phyloP scores from a whole-genome alignment of 2,888 invertebrate species.

The Lysandra bellargus region DNA sequence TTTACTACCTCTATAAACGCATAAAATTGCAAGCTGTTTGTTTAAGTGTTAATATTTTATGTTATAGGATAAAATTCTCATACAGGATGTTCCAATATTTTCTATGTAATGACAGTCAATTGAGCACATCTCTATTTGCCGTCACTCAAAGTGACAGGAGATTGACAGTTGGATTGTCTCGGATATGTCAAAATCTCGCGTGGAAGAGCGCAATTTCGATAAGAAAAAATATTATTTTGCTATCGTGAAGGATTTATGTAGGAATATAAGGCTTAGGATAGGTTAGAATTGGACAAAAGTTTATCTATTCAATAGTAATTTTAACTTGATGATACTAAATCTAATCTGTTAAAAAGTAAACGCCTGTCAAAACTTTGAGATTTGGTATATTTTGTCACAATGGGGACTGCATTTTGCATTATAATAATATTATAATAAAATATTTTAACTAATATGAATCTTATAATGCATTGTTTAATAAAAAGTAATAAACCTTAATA shows the following conservation, averaged over 20 bases:
- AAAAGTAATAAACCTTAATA: too few relatives aligned
- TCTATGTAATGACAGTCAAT: background rate
- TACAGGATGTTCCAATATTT: background rate
- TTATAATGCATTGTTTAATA: too few relatives aligned
- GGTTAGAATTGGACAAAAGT: background rate
- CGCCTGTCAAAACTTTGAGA: too few relatives aligned
- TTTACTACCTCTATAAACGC: too few relatives aligned
- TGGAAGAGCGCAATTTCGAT: background rate
- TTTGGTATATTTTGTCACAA: too few relatives aligned
- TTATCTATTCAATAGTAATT: background rate
- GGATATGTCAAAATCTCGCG: constrained; percentile 6
- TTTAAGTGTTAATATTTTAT: background rate
- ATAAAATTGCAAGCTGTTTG: background rate
- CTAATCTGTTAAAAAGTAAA: too few relatives aligned
- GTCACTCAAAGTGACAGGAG: constrained; percentile 10
- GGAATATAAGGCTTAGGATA: background rate
- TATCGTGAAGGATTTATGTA: background rate
- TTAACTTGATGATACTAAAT: background rate
- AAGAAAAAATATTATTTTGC: background rate
- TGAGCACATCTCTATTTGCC: constrained; percentile 5
- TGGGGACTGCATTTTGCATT: too few relatives aligned
- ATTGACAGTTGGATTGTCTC: constrained; percentile 5
- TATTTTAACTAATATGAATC: too few relatives aligned
- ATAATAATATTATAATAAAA: too few relatives aligned
- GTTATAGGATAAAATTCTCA: background rate